Base-by-base conservation (phyloP, 2,888 invertebrate species). In the Pherbina coryleti region DNA sequence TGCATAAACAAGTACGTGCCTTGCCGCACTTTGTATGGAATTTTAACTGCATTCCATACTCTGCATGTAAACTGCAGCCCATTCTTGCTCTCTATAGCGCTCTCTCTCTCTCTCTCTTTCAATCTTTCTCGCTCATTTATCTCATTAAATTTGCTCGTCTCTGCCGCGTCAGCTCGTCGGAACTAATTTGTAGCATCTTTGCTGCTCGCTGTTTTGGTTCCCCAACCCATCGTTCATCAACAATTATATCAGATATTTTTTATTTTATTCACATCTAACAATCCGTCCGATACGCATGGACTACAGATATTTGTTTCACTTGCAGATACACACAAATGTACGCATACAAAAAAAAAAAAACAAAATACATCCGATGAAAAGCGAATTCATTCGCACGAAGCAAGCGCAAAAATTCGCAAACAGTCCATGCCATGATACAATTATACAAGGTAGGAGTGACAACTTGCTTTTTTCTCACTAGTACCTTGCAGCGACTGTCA, bases 41-140 rank as follows among this genome's bases (percentile, higher is more conserved):
- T 67, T 67, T 37, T 9, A 34, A 19, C 67, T 67, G 67, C 67
- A 67, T 19, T 37, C 67, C 37, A 17, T 37, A 28, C 17, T 17
- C 17, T 22, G 9, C 14, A 57, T n/a, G 31, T 55, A 14, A 17
- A 14, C n/a, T 51, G 11, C 5, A 9, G 8, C 44, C 44, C 44
- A 44, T 44, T 37, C 37, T 8, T 37, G 14, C 14, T 31, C 60
- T 7, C 60, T 62, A 25, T 5, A 25, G 22, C 25, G 22, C 62
- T 57, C 22, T 57, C 22, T 22, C 51, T 53, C 70, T 49, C 17
- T 5, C n/a, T 51, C 17, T 5, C 25, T n/a, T 19, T 66, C 66
- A 17, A 17, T 19, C 44, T 34, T 11, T 5, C 51, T 22, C 51
- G 64, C 62, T 74, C 74, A 74, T 64, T 74, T 64, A 74, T 74